Base-by-base conservation (phyloP, 2,888 invertebrate genomes). In the Heteropelma amictum region DNA sequence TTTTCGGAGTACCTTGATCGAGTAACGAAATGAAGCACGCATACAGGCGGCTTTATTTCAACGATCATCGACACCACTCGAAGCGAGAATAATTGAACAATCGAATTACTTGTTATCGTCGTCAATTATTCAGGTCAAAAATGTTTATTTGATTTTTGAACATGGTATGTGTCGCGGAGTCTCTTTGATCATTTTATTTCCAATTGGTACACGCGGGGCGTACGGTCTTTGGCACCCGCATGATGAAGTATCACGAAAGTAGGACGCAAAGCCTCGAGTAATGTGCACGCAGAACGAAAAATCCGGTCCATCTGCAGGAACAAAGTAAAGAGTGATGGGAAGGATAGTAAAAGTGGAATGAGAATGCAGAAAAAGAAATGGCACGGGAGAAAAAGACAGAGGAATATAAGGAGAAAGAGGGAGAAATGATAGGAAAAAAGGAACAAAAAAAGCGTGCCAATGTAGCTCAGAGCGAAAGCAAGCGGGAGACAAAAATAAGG, bases 321-420 rank as follows among this genome's bases (percentile, higher is more conserved):
- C 42, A 65, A 65, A 65, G 54, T 65, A 35, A 65, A 33, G 42
- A 33, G 7, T 42, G 45, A 33, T 54, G 45, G 26, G 33, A 54
- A 14, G 54, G 42, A 45, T 33, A 58, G 30, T 40, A 17, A 47
- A 54, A 58, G 68, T 61, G 49, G 53, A 71, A 70, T 42, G 64
- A 71, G 68, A 64, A 51, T 17, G 33, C 61, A 76, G 71, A 68
- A 72, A n/a, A n/a, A 72, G 68, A 63, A 77, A 54, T 47, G 53
- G 19, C 61, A 47, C 45, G 64, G 60, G 54, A 54, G 53, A 61
- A 72, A 77, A 51, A 53, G 51, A 69, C 54, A 51, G 47, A 40
- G 42, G 68, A 68, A 60, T 53, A 47, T 47, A 56, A 60, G 30
- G 53, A 5, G 64, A 8, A 5, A 53, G 12, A 45, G 49, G 28